Evolutionary conservation across 1,140 invertebrate genomes (phyloP).

Genomic region (Telenomus remus): DNA sequence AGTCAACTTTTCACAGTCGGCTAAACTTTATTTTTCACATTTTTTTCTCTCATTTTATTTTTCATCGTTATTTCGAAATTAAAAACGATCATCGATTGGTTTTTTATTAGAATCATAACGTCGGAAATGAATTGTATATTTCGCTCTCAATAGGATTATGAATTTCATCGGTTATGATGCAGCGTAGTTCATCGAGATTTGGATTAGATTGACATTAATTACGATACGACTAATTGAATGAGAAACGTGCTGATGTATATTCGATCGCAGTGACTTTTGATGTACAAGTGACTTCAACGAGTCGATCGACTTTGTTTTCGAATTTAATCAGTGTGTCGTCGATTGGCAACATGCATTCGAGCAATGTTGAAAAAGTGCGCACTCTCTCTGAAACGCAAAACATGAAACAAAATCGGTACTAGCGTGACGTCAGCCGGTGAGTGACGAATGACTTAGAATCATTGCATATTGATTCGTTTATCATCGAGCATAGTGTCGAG

Average conservation of each 20-base stretch:
- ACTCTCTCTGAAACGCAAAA: background rate
- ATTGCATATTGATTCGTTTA: slow-evolving; percentile 49
- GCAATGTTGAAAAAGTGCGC: too few relatives aligned
- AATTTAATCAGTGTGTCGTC: too few relatives aligned
- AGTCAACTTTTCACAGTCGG: background rate
- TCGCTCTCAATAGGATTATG: background rate
- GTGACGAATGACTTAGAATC: slow-evolving; percentile 45
- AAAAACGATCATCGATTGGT: background rate
- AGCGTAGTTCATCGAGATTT: background rate
- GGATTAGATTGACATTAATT: slow-evolving; percentile 4
- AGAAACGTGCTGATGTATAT: background rate
- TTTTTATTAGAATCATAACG: background rate
- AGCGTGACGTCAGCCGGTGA: slow-evolving; percentile 4
- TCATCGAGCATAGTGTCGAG: slow-evolving; percentile 24
- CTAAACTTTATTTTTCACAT: too few relatives aligned
- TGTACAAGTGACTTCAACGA: background rate
- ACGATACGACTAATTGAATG: slow-evolving; percentile 1
- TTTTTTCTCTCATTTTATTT: background rate
- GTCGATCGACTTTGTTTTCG: background rate
- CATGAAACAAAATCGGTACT: too few relatives aligned
- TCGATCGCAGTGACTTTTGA: background rate
- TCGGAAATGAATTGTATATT: background rate
- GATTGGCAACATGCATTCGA: too few relatives aligned
- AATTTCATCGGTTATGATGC: background rate
- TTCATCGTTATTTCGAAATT: background rate